phyloP scores from a whole-genome alignment of 1,140 invertebrate genomes.

The Megalonaias nervosa region DNA sequence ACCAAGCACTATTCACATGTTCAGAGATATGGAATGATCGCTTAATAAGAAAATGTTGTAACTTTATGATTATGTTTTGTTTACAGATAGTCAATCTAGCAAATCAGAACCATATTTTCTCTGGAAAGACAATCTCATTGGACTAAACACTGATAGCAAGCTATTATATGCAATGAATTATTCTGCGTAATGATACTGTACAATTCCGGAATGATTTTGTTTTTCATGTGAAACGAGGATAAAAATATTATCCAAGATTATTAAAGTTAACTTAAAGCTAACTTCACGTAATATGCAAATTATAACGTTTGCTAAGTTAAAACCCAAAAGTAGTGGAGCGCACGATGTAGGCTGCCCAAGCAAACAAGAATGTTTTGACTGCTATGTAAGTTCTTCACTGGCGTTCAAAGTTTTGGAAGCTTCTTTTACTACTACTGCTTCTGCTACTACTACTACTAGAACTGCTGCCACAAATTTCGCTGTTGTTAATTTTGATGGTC shows the following conservation, averaged over 20 bases:
- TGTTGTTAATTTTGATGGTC: not conserved
- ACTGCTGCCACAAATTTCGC: too few species aligned
- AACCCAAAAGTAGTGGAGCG: too few species aligned
- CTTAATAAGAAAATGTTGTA: not conserved
- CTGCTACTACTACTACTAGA: not conserved
- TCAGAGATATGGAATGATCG: not conserved
- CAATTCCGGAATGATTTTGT: too few species aligned
- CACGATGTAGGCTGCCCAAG: too few species aligned
- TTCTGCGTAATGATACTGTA: too few species aligned
- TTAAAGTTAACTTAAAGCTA: too few species aligned
- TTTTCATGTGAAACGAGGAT: too few species aligned
- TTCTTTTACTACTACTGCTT: not conserved
- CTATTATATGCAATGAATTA: too few species aligned
- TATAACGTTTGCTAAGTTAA: too few species aligned
- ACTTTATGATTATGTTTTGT: not conserved
- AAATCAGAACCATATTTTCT: not conserved
- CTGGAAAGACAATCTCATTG: not conserved
- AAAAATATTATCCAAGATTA: too few species aligned
- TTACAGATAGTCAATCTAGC: not conserved
- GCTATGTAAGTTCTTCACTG: not conserved
- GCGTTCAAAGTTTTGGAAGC: not conserved
- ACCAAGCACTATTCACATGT: not conserved
- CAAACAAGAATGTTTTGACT: too few species aligned
- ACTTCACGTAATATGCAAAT: too few species aligned
- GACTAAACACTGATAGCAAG: not conserved